Conservation (phyloP, 2,888 invertebrate genomes). For the Hirtodrosophila confusa region DNA sequence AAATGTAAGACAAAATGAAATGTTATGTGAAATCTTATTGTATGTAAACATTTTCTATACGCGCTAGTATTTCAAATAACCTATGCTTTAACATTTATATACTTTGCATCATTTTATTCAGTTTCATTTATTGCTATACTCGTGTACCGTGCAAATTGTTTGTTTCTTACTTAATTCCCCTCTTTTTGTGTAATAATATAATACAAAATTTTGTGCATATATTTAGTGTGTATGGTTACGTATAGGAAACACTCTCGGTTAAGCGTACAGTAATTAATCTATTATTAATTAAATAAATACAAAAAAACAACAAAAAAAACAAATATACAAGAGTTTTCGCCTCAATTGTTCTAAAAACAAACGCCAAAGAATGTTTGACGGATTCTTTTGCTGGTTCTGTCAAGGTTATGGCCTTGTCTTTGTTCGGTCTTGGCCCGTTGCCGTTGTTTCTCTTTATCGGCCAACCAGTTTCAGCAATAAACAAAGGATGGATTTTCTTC, state of each 20-base stretch:
- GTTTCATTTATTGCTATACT: conserved; percentile 17
- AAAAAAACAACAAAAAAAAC: conserved; percentile 39
- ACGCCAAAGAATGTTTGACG: no score
- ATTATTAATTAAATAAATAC: conserved; percentile 75
- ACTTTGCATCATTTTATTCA: conserved; percentile 35
- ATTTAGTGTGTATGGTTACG: conserved; percentile 77
- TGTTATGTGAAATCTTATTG: conserved; percentile 74
- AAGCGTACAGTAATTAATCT: conserved; percentile 77
- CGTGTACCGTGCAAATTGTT: conserved; percentile 36
- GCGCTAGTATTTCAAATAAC: conserved; percentile 67
- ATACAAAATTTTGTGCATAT: conserved; percentile 71
- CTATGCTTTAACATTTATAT: conserved; percentile 53
- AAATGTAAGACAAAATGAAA: conserved; percentile 53
- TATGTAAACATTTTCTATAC: conserved; percentile 70
- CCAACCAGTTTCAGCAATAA: neutral
- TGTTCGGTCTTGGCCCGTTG: neutral
- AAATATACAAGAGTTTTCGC: conserved; percentile 13
- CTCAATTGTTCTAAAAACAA: conserved; percentile 25
- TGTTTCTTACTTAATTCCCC: conserved; percentile 26
- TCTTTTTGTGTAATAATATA: conserved; percentile 51
- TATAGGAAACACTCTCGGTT: conserved; percentile 74
- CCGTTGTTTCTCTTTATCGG: conserved; percentile 17
- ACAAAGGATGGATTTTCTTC: neutral
- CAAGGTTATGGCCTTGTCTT: conserved; percentile 10
- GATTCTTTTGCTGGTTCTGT: no score